Percentiles rank a stretch among this genome's conserved stretches.
Evolutionary conservation across 2,797 vertebrate genomes (phyloP).

Genomic region (Rallus crepitans): DNA sequence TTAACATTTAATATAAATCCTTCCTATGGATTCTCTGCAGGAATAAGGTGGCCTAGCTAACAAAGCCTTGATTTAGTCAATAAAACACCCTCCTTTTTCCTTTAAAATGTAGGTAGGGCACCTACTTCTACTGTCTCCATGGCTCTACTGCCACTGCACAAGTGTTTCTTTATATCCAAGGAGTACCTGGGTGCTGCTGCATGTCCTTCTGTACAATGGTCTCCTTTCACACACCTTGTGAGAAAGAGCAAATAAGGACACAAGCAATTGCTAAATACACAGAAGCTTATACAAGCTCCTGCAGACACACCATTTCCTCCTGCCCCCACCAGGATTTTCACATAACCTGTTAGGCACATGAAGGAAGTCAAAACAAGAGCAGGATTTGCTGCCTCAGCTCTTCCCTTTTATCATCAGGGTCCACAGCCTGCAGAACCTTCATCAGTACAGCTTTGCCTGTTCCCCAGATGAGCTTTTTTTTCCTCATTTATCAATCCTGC

Average conservation of each 20-base stretch:
- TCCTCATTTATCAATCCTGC: not conserved
- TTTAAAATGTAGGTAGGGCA: not conserved
- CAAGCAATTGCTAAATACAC: not conserved
- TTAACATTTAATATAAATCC: slow-evolving; percentile 22
- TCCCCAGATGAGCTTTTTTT: not conserved
- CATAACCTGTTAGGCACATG: fast-evolving
- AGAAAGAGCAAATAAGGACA: slow-evolving; percentile 13
- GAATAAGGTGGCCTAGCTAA: slow-evolving; percentile 44
- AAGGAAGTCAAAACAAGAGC: not conserved
- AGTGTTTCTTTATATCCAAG: not conserved
- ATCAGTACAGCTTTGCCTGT: not conserved
- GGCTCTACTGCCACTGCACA: not conserved
- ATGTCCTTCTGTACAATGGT: not conserved
- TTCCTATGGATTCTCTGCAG: not conserved
- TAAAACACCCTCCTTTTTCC: not conserved
- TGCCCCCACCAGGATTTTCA: not conserved
- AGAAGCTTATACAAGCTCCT: not conserved
- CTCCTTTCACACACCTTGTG: not conserved
- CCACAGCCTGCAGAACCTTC: not conserved
- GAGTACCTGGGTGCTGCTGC: not conserved
- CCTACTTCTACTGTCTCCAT: not conserved
- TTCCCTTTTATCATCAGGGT: not conserved
- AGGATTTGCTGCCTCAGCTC: not conserved
- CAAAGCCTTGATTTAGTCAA: slow-evolving; percentile 30
- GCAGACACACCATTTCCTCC: not conserved